A percentile compares a stretch with the other conserved stretches of the same genome.
Conservation (phyloP, 2,888 invertebrate genomes). For the Monoplex corrugatus region DNA sequence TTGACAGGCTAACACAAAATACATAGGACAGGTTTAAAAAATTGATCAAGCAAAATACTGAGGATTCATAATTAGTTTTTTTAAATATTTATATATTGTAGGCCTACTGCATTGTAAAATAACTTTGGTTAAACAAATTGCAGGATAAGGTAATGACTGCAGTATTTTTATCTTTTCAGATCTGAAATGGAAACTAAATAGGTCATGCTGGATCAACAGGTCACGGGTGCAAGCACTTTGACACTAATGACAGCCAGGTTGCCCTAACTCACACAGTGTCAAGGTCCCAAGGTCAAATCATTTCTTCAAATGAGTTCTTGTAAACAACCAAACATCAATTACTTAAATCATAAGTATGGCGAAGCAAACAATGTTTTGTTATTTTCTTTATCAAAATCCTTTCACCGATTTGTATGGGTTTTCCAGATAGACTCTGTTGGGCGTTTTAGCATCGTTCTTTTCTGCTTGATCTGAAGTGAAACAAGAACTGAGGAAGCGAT, state of each 20-base stretch:
- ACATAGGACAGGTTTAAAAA: no score
- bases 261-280: constrained; percentile 38
- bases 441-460: background rate
- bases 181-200: background rate
- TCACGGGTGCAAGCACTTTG: background rate
- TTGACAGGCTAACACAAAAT: no score
- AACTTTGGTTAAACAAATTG: no score
- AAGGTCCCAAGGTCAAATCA: constrained; percentile 47
- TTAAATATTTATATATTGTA: no score
- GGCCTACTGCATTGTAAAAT: no score
- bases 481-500: constrained; percentile 55
- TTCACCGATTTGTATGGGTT: no score
- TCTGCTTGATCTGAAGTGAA: background rate
- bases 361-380: background rate
- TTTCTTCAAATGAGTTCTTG: background rate
- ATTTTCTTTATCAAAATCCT: background rate
- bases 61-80: no score
- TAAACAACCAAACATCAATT: background rate
- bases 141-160: no score
- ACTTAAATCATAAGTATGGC: background rate
- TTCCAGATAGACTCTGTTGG: no score
- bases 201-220: background rate
- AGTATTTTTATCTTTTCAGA: no score
- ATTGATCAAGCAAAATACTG: no score
- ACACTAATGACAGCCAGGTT: background rate